Evolutionary conservation across 2,888 invertebrate genomes (phyloP), one percentile per base, ranked within the genome.

Genomic region (Eubasilissa splendida): DNA sequence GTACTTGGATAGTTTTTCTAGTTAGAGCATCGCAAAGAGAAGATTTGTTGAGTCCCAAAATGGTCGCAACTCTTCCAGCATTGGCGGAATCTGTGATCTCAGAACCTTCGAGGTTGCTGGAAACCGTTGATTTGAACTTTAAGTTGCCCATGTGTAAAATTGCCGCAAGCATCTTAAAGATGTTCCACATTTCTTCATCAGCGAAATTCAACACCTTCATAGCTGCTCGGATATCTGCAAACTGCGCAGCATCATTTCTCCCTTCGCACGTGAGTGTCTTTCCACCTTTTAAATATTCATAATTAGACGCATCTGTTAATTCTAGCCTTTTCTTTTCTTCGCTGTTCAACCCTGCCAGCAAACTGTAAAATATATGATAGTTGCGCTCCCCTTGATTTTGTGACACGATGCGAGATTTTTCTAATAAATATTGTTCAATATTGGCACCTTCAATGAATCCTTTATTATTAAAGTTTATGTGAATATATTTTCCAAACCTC

Each of bases 401-500:
- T n/a, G 93, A 94, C 0, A 98, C 97, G 80, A 98, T 95, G 59
- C 98, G 91, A 0, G 97, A 97, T 88, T 98, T 98, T 87, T 99
- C 99, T 85, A 99, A 88, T 66, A 99, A 90, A 89, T 99, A 99
- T 87, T 98, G 98, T 84, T 98, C 97, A 80, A 99, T 98, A 86
- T 94, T 94, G 0, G 98, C 98, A 0, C 98, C 98, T 89, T 97
- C 96, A 84, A 99, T 98, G 0, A 93, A 92, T 8, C 98, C 98
- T 83, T 92, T 91, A 83, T 92, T 91, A 86, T 94, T 96, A 87
- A 98, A 98, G 86, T 95, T 94, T 83, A 97, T 95, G 86, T 97
- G 96, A 73, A 97, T 96, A 87, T 97, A 99, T 89, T 98, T 98
- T 77, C 98, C 98, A 86, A 99, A 99, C 84, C 99, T 92, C 22